phyloP scores from a whole-genome alignment of 2,113 vertebrate species.

The Junco hyemalis region DNA sequence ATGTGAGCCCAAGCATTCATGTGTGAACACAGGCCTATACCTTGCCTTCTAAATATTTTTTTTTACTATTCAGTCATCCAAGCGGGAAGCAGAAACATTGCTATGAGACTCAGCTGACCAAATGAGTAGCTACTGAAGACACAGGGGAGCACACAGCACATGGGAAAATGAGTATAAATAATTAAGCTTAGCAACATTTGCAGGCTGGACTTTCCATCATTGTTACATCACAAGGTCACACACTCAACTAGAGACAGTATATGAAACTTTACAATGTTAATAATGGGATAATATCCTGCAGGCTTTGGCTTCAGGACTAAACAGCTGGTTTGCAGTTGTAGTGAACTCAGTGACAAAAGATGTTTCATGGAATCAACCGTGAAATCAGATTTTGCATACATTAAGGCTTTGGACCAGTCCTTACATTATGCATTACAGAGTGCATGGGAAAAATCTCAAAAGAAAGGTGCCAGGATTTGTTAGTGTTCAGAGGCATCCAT shows the following conservation, averaged over 20 bases:
- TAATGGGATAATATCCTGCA: neutral
- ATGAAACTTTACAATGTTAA: neutral
- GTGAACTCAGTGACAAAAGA: constrained; percentile 26
- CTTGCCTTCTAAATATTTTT: neutral
- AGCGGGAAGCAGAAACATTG: neutral
- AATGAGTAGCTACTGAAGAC: neutral
- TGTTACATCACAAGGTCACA: neutral
- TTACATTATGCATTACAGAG: neutral
- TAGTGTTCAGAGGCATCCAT: neutral
- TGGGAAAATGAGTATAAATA: neutral
- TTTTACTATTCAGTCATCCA: neutral
- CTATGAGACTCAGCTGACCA: neutral
- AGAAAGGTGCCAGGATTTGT: neutral
- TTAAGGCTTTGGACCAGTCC: constrained; percentile 3
- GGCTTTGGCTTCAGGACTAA: neutral
- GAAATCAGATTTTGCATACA: constrained; percentile 53
- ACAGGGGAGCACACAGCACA: neutral
- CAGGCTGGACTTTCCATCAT: neutral
- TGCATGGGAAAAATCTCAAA: constrained; percentile 32
- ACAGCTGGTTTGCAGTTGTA: constrained; percentile 20
- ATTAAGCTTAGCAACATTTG: neutral
- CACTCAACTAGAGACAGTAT: neutral
- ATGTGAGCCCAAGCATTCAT: neutral
- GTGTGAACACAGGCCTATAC: neutral
- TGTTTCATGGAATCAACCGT: constrained; percentile 4